Evolutionary conservation across 2,888 invertebrate genomes (phyloP).

Genomic region (Lasioglossum vierecki): DNA sequence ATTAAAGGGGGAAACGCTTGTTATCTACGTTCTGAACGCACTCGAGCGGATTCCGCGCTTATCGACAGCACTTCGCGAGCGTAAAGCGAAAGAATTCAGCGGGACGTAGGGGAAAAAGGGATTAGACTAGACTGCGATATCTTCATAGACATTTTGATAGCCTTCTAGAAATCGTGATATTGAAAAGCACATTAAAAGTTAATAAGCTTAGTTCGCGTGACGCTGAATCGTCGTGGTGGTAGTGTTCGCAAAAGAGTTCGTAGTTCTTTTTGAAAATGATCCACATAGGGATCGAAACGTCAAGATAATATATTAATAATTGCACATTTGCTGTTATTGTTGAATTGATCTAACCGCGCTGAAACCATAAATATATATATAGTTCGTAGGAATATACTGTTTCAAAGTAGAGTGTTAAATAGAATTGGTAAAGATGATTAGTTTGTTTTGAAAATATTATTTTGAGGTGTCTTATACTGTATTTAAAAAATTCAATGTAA

Average conservation of each 20-base stretch:
- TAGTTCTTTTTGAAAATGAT: no score
- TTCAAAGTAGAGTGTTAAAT: not conserved
- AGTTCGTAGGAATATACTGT: not conserved
- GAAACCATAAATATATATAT: no score
- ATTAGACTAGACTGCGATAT: not conserved
- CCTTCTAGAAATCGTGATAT: not conserved
- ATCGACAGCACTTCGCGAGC: not conserved
- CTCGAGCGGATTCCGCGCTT: constrained; percentile 1
- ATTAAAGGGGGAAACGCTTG: constrained; percentile 7
- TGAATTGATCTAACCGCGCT: no score
- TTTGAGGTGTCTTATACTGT: no score
- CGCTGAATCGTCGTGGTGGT: not conserved
- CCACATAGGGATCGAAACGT: no score
- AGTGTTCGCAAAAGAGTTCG: not conserved
- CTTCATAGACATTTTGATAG: not conserved
- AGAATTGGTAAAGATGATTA: no score
- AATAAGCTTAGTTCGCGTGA: not conserved
- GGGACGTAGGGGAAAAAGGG: not conserved
- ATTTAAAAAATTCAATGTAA: no score
- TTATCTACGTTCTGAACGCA: constrained; percentile 35
- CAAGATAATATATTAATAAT: no score
- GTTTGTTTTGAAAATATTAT: no score
- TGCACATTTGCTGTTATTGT: no score
- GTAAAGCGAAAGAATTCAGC: not conserved
- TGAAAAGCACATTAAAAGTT: not conserved